Evolutionary conservation across 2,797 vertebrate species (phyloP).

Genomic region (Setipinna tenuifilis): DNA sequence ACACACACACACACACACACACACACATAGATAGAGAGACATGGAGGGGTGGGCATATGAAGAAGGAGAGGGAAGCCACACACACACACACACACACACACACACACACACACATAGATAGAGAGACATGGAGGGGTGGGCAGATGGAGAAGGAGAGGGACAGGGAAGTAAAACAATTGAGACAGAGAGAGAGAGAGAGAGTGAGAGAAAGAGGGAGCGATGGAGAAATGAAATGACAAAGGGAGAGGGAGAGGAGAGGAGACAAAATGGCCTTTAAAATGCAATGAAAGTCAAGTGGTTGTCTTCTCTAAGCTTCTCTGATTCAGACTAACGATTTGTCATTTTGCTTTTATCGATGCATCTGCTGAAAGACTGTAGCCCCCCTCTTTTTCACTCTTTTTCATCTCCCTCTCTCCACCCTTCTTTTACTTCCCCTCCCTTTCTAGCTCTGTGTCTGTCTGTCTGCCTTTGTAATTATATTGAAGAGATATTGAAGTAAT

Average conservation of each 20-base stretch:
- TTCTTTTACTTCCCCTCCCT: neutral
- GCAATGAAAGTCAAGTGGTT: slow-evolving; percentile 68
- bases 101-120: too few species aligned
- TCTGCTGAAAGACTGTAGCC: neutral
- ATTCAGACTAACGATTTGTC: slow-evolving; percentile 18
- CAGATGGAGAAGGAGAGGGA: neutral
- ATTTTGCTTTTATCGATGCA: slow-evolving; percentile 19
- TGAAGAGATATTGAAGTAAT: slow-evolving; percentile 15
- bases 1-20: neutral
- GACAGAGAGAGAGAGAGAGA: neutral
- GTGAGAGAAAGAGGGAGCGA: neutral
- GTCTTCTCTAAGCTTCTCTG: neutral
- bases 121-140: neutral
- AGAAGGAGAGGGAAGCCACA: too few species aligned
- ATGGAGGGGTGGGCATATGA: too few species aligned
- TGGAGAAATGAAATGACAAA: neutral
- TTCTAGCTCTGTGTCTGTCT: neutral
- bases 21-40: too few species aligned
- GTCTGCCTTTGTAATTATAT: slow-evolving; percentile 21
- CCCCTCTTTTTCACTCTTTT: neutral
- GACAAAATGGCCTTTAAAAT: slow-evolving; percentile 61
- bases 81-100: too few species aligned
- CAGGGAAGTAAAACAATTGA: slow-evolving; percentile 40
- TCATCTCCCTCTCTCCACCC: neutral
- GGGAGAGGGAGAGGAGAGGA: neutral